Evolutionary conservation across 2,797 vertebrate genomes (phyloP).

Genomic region (Pseudochirops corinnae): DNA sequence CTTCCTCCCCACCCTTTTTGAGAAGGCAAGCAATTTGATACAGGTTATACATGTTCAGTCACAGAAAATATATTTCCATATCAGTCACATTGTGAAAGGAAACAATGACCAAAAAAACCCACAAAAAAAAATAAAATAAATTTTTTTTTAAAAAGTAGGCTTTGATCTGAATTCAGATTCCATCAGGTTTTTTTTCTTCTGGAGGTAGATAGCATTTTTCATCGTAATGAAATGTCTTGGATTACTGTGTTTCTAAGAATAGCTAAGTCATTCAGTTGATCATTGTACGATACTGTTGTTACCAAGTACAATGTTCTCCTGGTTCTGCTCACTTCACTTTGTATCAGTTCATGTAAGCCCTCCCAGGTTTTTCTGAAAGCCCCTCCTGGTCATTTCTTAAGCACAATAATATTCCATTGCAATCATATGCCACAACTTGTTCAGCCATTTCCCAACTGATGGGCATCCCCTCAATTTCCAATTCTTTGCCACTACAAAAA

Average conservation of each 20-base stretch:
- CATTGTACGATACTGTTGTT: not conserved
- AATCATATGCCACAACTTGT: not conserved
- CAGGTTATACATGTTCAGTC: not conserved
- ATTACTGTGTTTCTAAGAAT: not conserved
- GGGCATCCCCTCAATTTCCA: not conserved
- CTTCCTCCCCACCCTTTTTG: not conserved
- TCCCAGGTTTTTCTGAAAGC: not conserved
- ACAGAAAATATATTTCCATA: not conserved
- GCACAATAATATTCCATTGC: not conserved
- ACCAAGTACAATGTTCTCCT: not conserved
- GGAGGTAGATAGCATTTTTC: not conserved
- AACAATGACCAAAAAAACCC: not conserved
- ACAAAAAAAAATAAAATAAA: not conserved
- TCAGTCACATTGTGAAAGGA: not conserved
- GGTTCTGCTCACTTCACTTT: not conserved
- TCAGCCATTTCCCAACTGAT: not conserved
- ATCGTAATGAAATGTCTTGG: not conserved
- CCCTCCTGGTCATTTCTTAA: not conserved
- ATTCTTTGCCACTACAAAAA: not conserved
- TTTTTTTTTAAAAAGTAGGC: not conserved
- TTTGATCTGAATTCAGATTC: not conserved
- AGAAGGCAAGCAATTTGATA: not conserved
- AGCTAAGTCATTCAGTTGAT: not conserved
- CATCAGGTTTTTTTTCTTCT: not conserved
- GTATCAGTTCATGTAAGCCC: not conserved